These are phyloP conservation scores for Stichodactyla helianthus DNA, from an alignment of 64 coral and sea anemone species.

Conservation along the genomic window DNA sequence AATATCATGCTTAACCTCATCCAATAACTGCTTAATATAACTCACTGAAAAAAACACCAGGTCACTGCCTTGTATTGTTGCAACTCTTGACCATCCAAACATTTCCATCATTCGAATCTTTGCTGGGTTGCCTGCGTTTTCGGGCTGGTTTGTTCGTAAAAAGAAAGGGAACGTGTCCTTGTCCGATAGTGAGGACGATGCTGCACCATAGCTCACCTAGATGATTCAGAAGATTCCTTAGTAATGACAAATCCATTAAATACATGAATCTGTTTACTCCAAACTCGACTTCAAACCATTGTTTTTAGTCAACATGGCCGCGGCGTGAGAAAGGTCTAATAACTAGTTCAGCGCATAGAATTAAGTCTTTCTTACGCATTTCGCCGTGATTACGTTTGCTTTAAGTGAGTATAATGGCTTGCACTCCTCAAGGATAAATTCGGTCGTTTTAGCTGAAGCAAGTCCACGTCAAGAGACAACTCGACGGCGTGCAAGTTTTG, in stretches of 20 bases:
- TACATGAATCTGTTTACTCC: no score
- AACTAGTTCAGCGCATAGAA: no score
- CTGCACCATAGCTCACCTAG: neutral
- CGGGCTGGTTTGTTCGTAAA: constrained; percentile 9
- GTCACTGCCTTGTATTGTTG: neutral
- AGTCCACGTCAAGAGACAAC: no score
- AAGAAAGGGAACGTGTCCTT: neutral
- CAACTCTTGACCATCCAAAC: constrained; percentile 22
- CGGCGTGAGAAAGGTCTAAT: no score
- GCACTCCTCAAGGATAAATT: no score
- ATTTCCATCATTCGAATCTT: neutral
- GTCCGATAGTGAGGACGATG: neutral
- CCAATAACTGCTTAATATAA: neutral
- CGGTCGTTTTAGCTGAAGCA: no score
- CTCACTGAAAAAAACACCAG: neutral
- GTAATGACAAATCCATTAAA: no score
- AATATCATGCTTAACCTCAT: no score
- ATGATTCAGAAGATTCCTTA: neutral
- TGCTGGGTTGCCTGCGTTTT: neutral
- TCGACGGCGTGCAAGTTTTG: no score
- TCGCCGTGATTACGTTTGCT: neutral
- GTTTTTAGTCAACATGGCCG: no score
- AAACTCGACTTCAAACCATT: neutral
- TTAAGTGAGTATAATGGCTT: neutral
- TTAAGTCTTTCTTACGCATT: no score